Evolutionary conservation across 2,888 invertebrate species (phyloP).

Genomic region (Chrysina gloriosa): DNA sequence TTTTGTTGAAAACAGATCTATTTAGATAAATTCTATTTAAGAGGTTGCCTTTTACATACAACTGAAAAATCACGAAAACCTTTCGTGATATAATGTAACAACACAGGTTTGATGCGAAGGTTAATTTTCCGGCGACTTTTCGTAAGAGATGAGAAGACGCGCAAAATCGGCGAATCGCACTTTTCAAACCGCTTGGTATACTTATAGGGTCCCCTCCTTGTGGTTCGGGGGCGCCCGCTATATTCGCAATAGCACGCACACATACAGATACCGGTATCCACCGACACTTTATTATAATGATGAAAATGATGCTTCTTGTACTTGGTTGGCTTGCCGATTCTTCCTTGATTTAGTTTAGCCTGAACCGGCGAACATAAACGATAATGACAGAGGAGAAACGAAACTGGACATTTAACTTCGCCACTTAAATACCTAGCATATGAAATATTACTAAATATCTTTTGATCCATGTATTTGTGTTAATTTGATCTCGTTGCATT

Average conservation of each 20-base stretch:
- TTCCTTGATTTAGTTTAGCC: conserved; percentile 14
- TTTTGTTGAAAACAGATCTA: background rate
- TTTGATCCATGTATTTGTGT: background rate
- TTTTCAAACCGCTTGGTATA: conserved; percentile 58
- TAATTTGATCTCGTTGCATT: too few relatives aligned
- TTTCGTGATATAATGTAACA: background rate
- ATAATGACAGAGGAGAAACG: conserved; percentile 11
- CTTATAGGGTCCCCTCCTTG: conserved; percentile 60
- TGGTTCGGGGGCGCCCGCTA: conserved; percentile 45
- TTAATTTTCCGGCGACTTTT: conserved; percentile 52
- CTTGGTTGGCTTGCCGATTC: conserved; percentile 16
- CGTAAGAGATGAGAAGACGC: conserved; percentile 53
- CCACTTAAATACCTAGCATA: background rate
- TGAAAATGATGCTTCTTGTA: conserved; percentile 33
- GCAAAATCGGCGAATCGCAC: conserved; percentile 55
- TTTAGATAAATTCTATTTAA: too few relatives aligned
- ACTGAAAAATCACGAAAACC: background rate
- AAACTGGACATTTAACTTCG: background rate
- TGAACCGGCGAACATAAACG: conserved; percentile 4
- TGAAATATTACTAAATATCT: background rate
- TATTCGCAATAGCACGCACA: conserved; percentile 46
- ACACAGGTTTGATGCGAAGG: conserved; percentile 42
- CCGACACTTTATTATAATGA: conserved; percentile 37
- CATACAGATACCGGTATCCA: conserved; percentile 31
- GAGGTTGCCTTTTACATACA: too few relatives aligned